These are phyloP conservation scores for Halichoeres trimaculatus DNA, from an alignment of 2,113 vertebrate species.

Conservation along the genomic window DNA sequence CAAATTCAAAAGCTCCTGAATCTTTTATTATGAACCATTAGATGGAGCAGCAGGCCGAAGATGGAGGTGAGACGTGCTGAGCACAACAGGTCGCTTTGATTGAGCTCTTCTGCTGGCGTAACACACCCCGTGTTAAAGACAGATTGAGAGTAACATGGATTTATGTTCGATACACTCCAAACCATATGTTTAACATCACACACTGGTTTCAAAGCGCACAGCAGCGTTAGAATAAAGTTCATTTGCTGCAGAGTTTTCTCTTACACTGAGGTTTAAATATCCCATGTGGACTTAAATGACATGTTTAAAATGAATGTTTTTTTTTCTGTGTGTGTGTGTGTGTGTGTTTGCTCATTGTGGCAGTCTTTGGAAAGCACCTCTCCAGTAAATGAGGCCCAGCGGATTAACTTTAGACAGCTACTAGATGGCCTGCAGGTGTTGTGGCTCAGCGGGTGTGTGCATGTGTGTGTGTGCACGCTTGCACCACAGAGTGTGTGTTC, in stretches of 20 bases:
- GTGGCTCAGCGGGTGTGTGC: constrained; percentile 42
- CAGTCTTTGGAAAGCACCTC: constrained; percentile 55
- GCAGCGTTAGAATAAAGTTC: constrained; percentile 10
- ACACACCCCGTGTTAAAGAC: constrained; percentile 20
- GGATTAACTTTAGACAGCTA: constrained; percentile 68
- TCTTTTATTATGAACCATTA: constrained; percentile 46
- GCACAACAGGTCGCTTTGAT: constrained; percentile 30
- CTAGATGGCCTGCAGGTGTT: constrained; percentile 76
- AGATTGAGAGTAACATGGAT: constrained; percentile 26
- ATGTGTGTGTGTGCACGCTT: neutral
- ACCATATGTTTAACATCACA: constrained; percentile 67
- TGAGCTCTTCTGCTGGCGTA: constrained; percentile 16
- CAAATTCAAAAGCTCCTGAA: constrained; percentile 51
- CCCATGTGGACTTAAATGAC: constrained; percentile 28
- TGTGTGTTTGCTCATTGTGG: constrained; percentile 50
- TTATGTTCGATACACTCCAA: constrained; percentile 28
- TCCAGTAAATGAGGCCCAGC: constrained; percentile 65
- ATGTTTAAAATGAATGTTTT: constrained; percentile 47
- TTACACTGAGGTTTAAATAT: constrained; percentile 18
- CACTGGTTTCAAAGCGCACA: constrained; percentile 17
- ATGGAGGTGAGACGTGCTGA: constrained; percentile 23
- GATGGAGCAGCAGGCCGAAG: constrained; percentile 26
- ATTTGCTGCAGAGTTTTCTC: constrained; percentile 4
- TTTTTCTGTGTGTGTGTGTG: constrained; percentile 13
- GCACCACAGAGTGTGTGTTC: constrained; percentile 22